Evolutionary conservation across 2,888 invertebrate genomes (phyloP), one percentile per base, ranked within the genome.

Genomic region (Drosophila melanosoma): DNA sequence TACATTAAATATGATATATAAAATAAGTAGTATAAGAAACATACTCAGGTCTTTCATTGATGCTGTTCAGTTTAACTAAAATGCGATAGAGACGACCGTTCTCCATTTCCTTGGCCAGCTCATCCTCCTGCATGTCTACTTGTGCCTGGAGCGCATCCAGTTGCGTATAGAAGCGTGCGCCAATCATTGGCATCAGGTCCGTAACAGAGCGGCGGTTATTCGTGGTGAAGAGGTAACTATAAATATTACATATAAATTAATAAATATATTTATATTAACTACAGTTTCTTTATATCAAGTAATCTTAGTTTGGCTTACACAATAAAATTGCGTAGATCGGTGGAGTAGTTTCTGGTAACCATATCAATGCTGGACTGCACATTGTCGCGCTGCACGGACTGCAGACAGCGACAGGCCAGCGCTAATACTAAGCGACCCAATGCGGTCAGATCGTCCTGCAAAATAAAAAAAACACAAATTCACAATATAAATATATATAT

Each of bases 171-270:
- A 99, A 99, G 69, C 99, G 95, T 52, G 99, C 99, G 52, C 97
- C 99, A 87, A 99, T 99, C 98, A 99, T 99, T 35, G 99, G 99
- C 99, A 99, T 99, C 89, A 99, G 95, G 94, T 99, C 99, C 78
- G 97, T 98, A 72, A 99, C 97, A 88, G 96, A 96, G 90, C 97
- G 96, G 83, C 96, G 95, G 66, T 94, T 92, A 84, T 95, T 94
- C 53, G 94, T 92, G 70, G 95, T 94, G 89, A 97, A 94, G 91
- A 98, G 94, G 93, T 97, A 97, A 93, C 97, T 97, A 82, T 1
- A 10, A 91, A 42, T 12, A 10, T 49, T 29, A 29, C 2, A 17
- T 36, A 36, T 8, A n/a, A 10, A 45, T 15, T 23, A 8, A n/a
- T n/a, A 45, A 8, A 45, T 7, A 23, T 8, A 26, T 12, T 12